These are phyloP conservation scores for Chloroceryle amazona DNA, from an alignment of 2,797 vertebrate species.

Conservation along the genomic window DNA sequence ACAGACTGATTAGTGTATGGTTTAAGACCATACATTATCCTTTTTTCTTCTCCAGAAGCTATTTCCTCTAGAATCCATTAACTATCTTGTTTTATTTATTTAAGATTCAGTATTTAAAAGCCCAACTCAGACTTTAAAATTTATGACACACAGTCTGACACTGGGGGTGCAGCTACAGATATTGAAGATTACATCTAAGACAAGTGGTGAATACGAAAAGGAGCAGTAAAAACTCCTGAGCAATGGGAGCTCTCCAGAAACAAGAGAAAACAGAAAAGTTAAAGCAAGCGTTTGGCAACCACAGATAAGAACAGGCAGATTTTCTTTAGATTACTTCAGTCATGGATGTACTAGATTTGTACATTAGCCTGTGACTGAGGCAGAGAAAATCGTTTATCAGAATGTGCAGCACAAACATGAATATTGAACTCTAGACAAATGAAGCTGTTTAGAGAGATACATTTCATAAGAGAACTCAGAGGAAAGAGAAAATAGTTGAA, in stretches of 20 bases:
- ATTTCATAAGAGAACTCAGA: conserved; percentile 31
- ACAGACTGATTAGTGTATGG: neutral
- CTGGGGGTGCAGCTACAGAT: neutral
- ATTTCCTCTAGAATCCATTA: neutral
- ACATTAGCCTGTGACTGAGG: neutral
- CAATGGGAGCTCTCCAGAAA: conserved; percentile 1
- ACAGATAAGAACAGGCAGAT: conserved; percentile 11
- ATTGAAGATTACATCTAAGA: neutral
- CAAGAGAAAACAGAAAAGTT: neutral
- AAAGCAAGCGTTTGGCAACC: conserved; percentile 31
- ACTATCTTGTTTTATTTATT: neutral
- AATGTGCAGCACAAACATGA: neutral
- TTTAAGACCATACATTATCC: neutral
- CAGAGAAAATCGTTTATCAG: conserved; percentile 1
- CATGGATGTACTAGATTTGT: conserved; percentile 38
- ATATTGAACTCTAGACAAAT: conserved; percentile 23
- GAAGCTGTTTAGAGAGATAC: neutral
- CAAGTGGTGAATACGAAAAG: neutral
- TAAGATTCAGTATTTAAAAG: neutral
- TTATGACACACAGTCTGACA: neutral
- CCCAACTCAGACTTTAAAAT: neutral
- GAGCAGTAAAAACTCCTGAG: neutral
- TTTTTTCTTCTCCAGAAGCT: neutral
- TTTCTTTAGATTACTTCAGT: conserved; percentile 15
- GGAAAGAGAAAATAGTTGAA: neutral